Percentiles rank a stretch among this genome's conserved stretches.
phyloP scores from a whole-genome alignment of 2,113 vertebrate genomes.

The Ancistrus triradiatus region DNA sequence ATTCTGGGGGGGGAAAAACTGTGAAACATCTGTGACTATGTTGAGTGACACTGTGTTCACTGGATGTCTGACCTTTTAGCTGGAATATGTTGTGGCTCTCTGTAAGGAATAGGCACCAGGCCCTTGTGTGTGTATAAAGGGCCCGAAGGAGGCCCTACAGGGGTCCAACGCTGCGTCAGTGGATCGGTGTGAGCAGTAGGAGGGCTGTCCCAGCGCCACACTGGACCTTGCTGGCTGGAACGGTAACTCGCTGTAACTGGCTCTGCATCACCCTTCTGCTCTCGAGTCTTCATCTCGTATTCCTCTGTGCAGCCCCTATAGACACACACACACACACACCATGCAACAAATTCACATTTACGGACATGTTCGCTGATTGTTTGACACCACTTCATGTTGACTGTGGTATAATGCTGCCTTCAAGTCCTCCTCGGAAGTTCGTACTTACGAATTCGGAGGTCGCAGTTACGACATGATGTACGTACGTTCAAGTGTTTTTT shows the following conservation, averaged over 20 bases:
- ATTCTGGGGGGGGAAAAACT: too few relatives aligned
- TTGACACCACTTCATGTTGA: too few relatives aligned
- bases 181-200: constrained; percentile 66
- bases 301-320: constrained; percentile 86
- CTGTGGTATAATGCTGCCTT: too few relatives aligned
- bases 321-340: constrained; percentile 12
- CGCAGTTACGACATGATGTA: too few relatives aligned
- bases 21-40: neutral
- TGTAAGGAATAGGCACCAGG: constrained; percentile 69
- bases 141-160: constrained; percentile 56
- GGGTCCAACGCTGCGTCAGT: constrained; percentile 70
- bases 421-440: too few relatives aligned
- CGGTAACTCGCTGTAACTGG: constrained; percentile 68
- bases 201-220: constrained; percentile 84
- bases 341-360: neutral
- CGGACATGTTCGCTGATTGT: too few relatives aligned
- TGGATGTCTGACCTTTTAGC: constrained; percentile 74
- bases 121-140: constrained; percentile 71
- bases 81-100: constrained; percentile 76
- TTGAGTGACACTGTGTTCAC: neutral
- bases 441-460: too few relatives aligned
- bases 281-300: constrained; percentile 77
- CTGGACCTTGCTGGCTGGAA: constrained; percentile 70
- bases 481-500: too few relatives aligned
- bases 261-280: constrained; percentile 76